Conservation (phyloP, 2,888 invertebrate genomes). For the Cataglyphis cursor region DNA sequence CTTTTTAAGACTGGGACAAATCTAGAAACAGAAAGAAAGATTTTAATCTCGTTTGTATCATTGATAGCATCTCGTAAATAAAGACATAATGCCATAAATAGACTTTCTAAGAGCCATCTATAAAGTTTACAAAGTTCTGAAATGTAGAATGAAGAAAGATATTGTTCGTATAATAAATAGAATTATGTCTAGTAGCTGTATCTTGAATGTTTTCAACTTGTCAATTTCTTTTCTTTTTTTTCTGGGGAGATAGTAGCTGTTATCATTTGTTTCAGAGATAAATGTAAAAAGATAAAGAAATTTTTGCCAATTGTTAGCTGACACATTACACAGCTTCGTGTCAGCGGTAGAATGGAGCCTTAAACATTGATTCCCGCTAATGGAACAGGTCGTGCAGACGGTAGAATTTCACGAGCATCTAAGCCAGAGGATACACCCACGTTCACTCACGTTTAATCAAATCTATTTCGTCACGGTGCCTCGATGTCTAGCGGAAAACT, state of each 20-base stretch:
- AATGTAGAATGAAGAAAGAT: slow-evolving; percentile 5
- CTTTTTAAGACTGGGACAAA: not conserved
- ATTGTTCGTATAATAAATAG: slow-evolving; percentile 21
- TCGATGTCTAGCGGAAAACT: slow-evolving; percentile 1
- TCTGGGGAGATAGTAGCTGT: not conserved
- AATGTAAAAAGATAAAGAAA: not conserved
- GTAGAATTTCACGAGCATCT: slow-evolving; percentile 49
- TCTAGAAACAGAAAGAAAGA: not conserved
- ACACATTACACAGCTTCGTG: not conserved
- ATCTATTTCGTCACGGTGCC: slow-evolving; percentile 45
- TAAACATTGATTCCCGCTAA: slow-evolving; percentile 48
- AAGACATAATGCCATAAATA: slow-evolving; percentile 1
- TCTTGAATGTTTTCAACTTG: not conserved
- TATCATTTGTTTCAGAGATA: not conserved
- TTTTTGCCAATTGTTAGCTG: not conserved
- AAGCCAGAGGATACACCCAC: slow-evolving; percentile 41
- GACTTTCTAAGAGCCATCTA: not conserved
- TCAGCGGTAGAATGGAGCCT: not conserved
- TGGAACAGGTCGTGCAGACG: slow-evolving; percentile 29
- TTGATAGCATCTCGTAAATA: not conserved
- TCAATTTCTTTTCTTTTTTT: too few species aligned
- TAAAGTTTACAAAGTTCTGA: not conserved
- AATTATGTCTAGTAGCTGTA: not conserved
- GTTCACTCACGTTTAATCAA: slow-evolving; percentile 51
- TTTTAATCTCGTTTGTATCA: not conserved